These are phyloP conservation scores for Torymus aiolomorphi DNA, from an alignment of 2,888 invertebrate species.

Conservation along the genomic window DNA sequence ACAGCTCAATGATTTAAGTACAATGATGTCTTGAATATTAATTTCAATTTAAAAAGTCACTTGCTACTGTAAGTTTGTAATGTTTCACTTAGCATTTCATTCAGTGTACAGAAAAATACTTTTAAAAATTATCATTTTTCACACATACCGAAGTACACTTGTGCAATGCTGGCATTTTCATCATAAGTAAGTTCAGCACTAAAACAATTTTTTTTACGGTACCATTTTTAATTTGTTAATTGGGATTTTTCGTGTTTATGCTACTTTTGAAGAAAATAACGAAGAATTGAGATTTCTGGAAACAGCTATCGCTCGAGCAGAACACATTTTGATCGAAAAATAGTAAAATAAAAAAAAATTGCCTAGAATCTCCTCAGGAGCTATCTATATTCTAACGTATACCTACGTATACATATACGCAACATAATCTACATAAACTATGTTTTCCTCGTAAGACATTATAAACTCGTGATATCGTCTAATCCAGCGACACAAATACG, in stretches of 20 bases:
- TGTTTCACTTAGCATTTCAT: too few relatives aligned
- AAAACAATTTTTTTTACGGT: too few relatives aligned
- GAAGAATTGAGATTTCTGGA: not conserved
- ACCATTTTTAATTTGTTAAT: too few relatives aligned
- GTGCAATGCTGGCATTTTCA: not conserved
- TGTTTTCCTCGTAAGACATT: not conserved
- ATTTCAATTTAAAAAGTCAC: not conserved
- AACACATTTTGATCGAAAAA: slow-evolving; percentile 8
- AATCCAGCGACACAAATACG: not conserved
- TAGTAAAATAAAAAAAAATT: not conserved
- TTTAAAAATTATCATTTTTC: not conserved
- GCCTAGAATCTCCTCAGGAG: slow-evolving; percentile 18
- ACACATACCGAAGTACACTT: slow-evolving; percentile 18
- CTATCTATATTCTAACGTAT: slow-evolving; percentile 15
- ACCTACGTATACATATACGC: slow-evolving; percentile 5
- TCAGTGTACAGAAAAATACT: not conserved
- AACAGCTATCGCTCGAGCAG: not conserved
- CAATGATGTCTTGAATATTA: not conserved
- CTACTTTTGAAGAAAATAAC: too few relatives aligned
- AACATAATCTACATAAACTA: not conserved
- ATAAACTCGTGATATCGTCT: not conserved
- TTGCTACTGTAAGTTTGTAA: too few relatives aligned
- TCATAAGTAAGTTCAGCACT: slow-evolving; percentile 7
- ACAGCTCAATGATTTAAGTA: slow-evolving; percentile 17
- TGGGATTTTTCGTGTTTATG: too few relatives aligned